Base-by-base conservation (phyloP, 2,113 vertebrate species). In the Mandrillus leucophaeus region DNA sequence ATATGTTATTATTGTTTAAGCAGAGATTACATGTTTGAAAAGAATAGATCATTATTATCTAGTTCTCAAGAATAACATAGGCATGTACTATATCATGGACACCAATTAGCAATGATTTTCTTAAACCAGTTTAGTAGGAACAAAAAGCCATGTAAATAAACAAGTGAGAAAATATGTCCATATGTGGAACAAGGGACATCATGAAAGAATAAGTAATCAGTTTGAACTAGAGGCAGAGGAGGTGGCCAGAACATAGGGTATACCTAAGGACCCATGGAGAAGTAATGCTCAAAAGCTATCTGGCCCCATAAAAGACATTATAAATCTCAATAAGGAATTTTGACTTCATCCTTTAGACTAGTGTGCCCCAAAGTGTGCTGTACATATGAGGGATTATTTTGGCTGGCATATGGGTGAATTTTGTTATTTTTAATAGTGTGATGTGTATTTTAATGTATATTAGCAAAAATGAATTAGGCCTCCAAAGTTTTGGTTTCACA, bases 1-100 rank as follows among this genome's bases (percentile, higher is more conserved):
- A 95, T 32, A 96, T 98, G 92, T 98, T 98, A 97, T 98, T 90
- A 32, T 86, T 83, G 13, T 97, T 97, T 96, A 93, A 97, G 93
- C 97, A 96, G 91, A 95, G 52, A 64, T 90, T 84, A 93, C 79
- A 78, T 88, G 70, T 91, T 97, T 97, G 89, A 97, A 98, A 94
- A 93, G 38, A 97, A 95, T 97, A 38, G 93, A 97, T 98, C 95
- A 97, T 55, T 96, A 72, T 95, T 82, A 52, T 59, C 88, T 79
- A 89, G 40, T 90, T 90, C 78, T 91, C 55, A 59, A 97, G 86
- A 90, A 97, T 80, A 97, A 35, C 64, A 85, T 52, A 93, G 7
- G 4, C 96, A 96, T 80, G 88, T 90, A 38, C 27, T 61, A 95
- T 68, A 50, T 76, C 82, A 93, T 84, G 90, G 86, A 94, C 64